Conservation (phyloP, 2,888 invertebrate genomes). For the Dorcus hopei region DNA sequence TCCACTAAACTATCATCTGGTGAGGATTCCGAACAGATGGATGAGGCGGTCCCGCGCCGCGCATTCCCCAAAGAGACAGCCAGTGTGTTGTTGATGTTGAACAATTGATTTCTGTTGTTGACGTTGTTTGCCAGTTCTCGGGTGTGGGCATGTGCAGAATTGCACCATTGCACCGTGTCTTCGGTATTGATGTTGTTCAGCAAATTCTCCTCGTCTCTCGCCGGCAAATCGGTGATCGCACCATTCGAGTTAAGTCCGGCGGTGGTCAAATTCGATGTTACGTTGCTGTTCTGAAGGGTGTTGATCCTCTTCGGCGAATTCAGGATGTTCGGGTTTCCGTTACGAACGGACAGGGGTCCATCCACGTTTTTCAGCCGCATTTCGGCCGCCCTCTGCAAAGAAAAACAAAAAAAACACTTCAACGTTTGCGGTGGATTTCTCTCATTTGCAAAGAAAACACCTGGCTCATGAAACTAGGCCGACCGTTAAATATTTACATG, state of each 20-base stretch:
- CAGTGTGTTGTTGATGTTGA: constrained; percentile 48
- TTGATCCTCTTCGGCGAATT: constrained; percentile 49
- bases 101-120: constrained; percentile 25
- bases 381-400: constrained; percentile 39
- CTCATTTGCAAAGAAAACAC: background rate
- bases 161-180: constrained; percentile 48
- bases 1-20: constrained; percentile 56
- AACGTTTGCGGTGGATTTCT: background rate
- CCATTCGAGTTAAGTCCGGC: constrained; percentile 21
- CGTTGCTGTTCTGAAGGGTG: constrained; percentile 46
- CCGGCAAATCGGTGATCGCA: constrained; percentile 8
- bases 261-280: constrained; percentile 31
- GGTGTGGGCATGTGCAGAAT: constrained; percentile 38
- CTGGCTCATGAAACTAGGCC: background rate
- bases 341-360: constrained; percentile 46
- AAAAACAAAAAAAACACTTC: background rate
- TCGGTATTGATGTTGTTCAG: constrained; percentile 32
- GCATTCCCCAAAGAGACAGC: constrained; percentile 43
- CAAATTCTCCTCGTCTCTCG: constrained; percentile 21
- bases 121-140: constrained; percentile 37
- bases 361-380: constrained; percentile 50
- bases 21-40: constrained; percentile 47
- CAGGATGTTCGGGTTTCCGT: constrained; percentile 40
- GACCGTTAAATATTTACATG: background rate
- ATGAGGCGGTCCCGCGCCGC: constrained; percentile 40